phyloP scores from a whole-genome alignment of 2,113 vertebrate genomes.

The Tor tambroides region DNA sequence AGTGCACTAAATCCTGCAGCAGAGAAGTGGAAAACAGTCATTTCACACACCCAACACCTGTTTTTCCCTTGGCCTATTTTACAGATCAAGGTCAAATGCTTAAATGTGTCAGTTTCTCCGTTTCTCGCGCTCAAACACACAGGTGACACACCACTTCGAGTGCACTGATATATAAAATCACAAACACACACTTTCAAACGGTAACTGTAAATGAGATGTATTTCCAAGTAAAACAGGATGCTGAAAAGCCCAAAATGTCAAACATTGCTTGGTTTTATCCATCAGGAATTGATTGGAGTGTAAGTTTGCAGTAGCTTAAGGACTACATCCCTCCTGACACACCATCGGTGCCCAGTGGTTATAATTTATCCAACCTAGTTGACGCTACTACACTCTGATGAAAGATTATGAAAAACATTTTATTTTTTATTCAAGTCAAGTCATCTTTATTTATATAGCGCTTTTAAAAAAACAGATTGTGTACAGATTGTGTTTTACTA shows the following conservation, averaged over 20 bases:
- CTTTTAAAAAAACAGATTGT: too few species aligned
- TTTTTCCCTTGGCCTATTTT: conserved; percentile 16
- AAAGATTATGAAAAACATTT: not conserved
- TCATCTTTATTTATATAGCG: too few species aligned
- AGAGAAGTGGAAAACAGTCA: conserved; percentile 34
- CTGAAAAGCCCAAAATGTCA: not conserved
- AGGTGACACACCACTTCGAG: not conserved
- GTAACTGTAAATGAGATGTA: not conserved
- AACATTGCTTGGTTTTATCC: not conserved
- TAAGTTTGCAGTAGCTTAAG: too few species aligned
- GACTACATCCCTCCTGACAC: too few species aligned
- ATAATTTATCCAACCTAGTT: not conserved
- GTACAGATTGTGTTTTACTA: too few species aligned
- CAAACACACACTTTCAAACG: not conserved
- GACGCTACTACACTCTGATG: not conserved
- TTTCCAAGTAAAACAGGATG: too few species aligned
- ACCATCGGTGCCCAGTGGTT: too few species aligned
- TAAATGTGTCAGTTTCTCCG: not conserved
- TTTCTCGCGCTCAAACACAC: conserved; percentile 12
- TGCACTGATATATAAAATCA: not conserved
- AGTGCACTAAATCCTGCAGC: conserved; percentile 36
- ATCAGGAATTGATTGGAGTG: not conserved
- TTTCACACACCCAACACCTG: conserved; percentile 46
- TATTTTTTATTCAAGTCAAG: too few species aligned
- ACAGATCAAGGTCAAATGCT: conserved; percentile 36